phyloP scores from a whole-genome alignment of 2,888 invertebrate species.

The Deilephila elpenor region DNA sequence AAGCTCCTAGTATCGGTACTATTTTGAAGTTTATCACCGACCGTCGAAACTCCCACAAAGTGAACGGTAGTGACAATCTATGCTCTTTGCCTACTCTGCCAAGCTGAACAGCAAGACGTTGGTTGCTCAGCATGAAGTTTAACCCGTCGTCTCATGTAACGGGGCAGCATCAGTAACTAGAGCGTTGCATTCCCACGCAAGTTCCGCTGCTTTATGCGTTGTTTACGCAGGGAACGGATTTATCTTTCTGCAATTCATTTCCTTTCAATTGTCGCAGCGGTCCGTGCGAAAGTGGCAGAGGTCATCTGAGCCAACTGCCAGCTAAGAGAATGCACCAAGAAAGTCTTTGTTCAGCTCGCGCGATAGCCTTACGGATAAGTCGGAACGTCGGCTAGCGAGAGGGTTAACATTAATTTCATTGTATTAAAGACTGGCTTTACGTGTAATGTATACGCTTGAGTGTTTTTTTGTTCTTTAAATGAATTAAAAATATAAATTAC shows the following conservation, averaged over 20 bases:
- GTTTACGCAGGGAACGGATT: conserved; percentile 65
- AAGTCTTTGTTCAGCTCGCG: background rate
- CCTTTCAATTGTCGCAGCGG: conserved; percentile 54
- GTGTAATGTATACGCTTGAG: background rate
- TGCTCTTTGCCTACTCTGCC: conserved; percentile 9
- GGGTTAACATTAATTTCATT: background rate
- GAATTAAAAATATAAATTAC: no score
- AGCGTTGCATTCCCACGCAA: conserved; percentile 79
- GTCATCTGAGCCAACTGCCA: conserved; percentile 23
- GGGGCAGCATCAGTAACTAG: conserved; percentile 66
- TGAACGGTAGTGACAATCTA: conserved; percentile 6
- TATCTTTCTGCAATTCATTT: conserved; percentile 68
- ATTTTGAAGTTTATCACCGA: no score
- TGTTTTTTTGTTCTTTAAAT: background rate
- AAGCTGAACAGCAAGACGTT: conserved; percentile 38
- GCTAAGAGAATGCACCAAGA: conserved; percentile 19
- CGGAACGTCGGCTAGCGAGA: background rate
- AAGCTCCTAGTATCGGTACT: no score
- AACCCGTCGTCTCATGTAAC: conserved; percentile 55
- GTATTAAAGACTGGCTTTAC: background rate
- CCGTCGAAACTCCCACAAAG: no score
- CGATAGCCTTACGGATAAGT: conserved; percentile 2
- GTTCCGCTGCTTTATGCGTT: conserved; percentile 58
- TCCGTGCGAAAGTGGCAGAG: conserved; percentile 52
- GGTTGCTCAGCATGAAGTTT: conserved; percentile 35